Evolutionary conservation across 2,888 invertebrate genomes (phyloP).

Genomic region (Spisula solida): DNA sequence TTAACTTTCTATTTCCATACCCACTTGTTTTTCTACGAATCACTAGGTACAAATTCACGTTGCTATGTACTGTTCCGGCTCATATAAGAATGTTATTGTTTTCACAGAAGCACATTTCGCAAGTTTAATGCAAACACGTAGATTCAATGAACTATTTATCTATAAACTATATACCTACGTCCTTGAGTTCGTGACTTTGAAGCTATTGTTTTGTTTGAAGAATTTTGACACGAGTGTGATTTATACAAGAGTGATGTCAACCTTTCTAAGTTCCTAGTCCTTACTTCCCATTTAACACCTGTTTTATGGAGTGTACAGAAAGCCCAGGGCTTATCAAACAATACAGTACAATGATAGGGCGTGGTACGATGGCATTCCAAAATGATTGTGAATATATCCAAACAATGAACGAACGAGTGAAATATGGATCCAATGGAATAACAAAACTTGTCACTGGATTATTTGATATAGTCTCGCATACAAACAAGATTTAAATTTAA

Average conservation of each 20-base stretch:
- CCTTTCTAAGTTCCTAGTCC: neutral
- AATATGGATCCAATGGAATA: neutral
- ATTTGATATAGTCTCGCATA: conserved; percentile 13
- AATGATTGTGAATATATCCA: neutral
- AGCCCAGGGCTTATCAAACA: neutral
- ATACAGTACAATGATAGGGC: conserved; percentile 38
- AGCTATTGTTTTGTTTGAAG: neutral
- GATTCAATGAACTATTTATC: neutral
- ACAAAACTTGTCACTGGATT: conserved; percentile 31
- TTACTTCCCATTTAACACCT: conserved; percentile 29
- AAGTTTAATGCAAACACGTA: neutral
- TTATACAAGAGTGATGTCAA: conserved; percentile 14
- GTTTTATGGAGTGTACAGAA: conserved; percentile 1
- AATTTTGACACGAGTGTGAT: conserved; percentile 6
- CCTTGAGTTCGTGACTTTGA: neutral
- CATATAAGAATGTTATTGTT: too few species aligned
- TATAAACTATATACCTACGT: neutral
- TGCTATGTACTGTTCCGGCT: too few species aligned
- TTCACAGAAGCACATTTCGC: too few species aligned
- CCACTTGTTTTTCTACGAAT: too few species aligned
- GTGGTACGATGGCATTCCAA: conserved; percentile 33
- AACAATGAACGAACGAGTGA: neutral
- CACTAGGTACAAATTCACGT: too few species aligned
- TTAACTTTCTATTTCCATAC: too few species aligned
- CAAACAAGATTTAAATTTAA: conserved; percentile 32